Conservation (phyloP, 2,888 invertebrate genomes). For the Callosobruchus maculatus region DNA sequence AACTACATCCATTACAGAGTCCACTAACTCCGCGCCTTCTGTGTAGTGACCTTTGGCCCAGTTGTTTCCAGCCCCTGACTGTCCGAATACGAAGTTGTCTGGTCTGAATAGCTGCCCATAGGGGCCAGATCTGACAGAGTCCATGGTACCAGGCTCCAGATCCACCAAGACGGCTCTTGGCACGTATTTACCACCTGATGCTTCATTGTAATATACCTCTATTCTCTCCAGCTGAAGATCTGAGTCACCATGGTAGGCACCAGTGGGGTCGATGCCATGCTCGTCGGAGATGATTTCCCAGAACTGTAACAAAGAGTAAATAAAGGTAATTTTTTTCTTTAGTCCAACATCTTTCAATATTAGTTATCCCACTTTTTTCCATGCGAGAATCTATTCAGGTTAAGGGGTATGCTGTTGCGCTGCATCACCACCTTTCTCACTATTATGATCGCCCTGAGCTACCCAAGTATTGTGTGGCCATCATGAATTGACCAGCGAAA, state of each 20-base stretch:
- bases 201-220: slow-evolving; percentile 95
- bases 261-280: slow-evolving; percentile 90
- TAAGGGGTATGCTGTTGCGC: too few relatives aligned
- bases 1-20: slow-evolving; percentile 80
- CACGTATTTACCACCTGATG: slow-evolving; percentile 92
- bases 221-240: slow-evolving; percentile 92
- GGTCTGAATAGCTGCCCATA: slow-evolving; percentile 93
- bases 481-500: too few relatives aligned
- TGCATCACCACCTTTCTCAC: too few relatives aligned
- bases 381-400: too few relatives aligned
- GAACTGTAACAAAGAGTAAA: slow-evolving; percentile 70
- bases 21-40: slow-evolving; percentile 84
- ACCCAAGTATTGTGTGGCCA: too few relatives aligned
- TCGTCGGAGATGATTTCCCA: slow-evolving; percentile 97
- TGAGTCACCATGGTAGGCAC: slow-evolving; percentile 85
- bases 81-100: slow-evolving; percentile 93
- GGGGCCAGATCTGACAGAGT: slow-evolving; percentile 90
- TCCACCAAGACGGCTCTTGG: slow-evolving; percentile 92
- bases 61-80: slow-evolving; percentile 81
- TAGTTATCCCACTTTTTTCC: too few relatives aligned
- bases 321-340: too few relatives aligned
- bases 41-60: slow-evolving; percentile 94
- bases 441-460: too few relatives aligned
- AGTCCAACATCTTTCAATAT: too few relatives aligned
- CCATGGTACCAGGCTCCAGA: slow-evolving; percentile 96